Percentiles rank a stretch among this genome's conserved stretches.
phyloP scores from a whole-genome alignment of 1,140 invertebrate species.

The Carposina sasakii region DNA sequence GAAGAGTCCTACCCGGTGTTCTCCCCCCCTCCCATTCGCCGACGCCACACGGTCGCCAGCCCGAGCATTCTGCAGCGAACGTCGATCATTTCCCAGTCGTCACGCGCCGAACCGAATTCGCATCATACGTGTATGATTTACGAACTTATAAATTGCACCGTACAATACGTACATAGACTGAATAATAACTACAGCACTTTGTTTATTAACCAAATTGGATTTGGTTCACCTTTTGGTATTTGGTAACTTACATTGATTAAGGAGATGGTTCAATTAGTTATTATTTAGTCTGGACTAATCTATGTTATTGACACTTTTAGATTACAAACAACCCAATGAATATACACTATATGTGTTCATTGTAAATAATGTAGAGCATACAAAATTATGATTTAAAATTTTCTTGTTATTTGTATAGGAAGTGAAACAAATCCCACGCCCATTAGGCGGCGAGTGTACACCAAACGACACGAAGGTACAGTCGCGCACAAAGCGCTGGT shows the following conservation, averaged over 20 bases:
- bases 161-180: no score
- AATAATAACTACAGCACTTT: no score
- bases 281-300: no score
- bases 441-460: constrained; percentile 37
- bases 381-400: constrained; percentile 20
- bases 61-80: constrained; percentile 73
- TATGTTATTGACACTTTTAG: no score
- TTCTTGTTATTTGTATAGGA: constrained; percentile 46
- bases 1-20: constrained; percentile 89
- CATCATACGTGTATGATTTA: constrained; percentile 89
- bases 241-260: no score
- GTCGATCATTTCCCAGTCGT: constrained; percentile 80
- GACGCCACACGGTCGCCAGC: constrained; percentile 59
- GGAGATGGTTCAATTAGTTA: no score
- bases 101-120: constrained; percentile 77
- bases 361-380: constrained; percentile 64
- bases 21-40: constrained; percentile 81
- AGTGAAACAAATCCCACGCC: constrained; percentile 26
- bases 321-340: constrained; percentile 12
- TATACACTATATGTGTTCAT: constrained; percentile 26
- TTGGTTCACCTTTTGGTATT: no score
- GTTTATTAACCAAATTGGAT: no score
- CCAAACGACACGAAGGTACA: constrained; percentile 60
- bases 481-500: constrained; percentile 21
- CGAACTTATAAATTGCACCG: no score